Conservation (phyloP, 2,113 vertebrate species). For the Pica pica region DNA sequence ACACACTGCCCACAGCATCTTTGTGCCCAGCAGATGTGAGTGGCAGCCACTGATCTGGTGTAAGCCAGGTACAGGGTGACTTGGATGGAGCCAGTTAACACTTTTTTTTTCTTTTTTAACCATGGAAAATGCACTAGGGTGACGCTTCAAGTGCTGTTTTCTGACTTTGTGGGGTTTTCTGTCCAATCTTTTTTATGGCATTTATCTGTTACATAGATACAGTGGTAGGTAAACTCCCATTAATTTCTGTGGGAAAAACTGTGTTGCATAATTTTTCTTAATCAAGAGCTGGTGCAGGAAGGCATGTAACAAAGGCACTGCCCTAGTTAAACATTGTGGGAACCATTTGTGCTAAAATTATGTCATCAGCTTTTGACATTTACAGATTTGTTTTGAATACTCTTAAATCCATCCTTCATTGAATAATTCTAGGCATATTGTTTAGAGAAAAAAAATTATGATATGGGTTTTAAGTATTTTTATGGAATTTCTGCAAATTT, state of each 20-base stretch:
- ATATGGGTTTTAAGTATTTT: neutral
- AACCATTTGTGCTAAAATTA: neutral
- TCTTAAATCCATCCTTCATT: neutral
- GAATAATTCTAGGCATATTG: neutral
- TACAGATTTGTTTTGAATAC: neutral
- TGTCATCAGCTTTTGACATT: neutral
- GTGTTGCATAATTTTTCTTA: neutral
- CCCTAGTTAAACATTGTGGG: neutral
- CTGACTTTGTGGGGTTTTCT: neutral
- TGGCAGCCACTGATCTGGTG: neutral
- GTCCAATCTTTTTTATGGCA: neutral
- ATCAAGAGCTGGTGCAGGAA: neutral
- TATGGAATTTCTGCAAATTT: neutral
- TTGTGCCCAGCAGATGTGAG: neutral
- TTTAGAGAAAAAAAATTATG: neutral
- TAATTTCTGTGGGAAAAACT: neutral
- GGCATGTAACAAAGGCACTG: neutral
- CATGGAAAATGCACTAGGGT: neutral
- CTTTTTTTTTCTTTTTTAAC: neutral
- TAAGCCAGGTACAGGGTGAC: fast-evolving
- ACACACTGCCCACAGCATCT: fast-evolving
- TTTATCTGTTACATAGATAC: neutral
- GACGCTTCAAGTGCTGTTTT: neutral
- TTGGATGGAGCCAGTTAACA: neutral
- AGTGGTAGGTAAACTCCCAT: neutral